These are phyloP conservation scores for Reticulitermes lucifugus DNA, from an alignment of 2,888 invertebrate genomes.

Conservation along the genomic window DNA sequence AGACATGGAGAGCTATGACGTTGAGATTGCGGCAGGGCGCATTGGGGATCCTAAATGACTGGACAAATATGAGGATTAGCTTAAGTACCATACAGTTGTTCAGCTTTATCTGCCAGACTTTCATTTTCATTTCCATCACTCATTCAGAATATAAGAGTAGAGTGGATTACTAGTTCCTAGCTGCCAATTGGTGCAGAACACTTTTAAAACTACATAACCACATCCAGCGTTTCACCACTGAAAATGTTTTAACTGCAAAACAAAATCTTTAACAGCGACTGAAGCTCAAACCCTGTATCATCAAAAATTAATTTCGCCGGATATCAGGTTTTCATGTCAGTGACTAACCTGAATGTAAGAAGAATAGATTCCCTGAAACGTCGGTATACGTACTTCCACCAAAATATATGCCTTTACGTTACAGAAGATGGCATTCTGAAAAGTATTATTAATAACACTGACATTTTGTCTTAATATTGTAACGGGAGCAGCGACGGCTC, in stretches of 20 bases:
- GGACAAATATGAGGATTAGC: not conserved
- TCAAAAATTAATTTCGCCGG: not conserved
- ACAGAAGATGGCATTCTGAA: too few relatives aligned
- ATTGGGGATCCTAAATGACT: not conserved
- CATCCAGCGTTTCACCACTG: not conserved
- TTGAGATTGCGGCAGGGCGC: not conserved
- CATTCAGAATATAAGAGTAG: not conserved
- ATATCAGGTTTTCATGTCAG: too few relatives aligned
- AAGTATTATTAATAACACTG: too few relatives aligned
- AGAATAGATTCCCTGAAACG: too few relatives aligned
- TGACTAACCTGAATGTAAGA: too few relatives aligned
- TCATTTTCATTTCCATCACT: not conserved
- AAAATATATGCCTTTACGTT: too few relatives aligned
- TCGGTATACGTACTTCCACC: too few relatives aligned
- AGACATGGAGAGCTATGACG: not conserved
- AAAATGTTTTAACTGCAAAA: not conserved
- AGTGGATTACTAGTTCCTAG: not conserved
- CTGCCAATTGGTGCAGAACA: not conserved
- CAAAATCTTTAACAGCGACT: not conserved
- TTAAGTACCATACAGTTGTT: not conserved
- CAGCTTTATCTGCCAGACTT: not conserved
- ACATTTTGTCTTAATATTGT: too few relatives aligned
- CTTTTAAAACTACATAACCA: not conserved
- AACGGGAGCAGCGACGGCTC: too few relatives aligned
- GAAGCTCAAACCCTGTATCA: not conserved